Percentiles rank a stretch among this genome's conserved stretches.
These are phyloP conservation scores for Charina bottae DNA, from an alignment of 2,113 vertebrate species.

Conservation along the genomic window DNA sequence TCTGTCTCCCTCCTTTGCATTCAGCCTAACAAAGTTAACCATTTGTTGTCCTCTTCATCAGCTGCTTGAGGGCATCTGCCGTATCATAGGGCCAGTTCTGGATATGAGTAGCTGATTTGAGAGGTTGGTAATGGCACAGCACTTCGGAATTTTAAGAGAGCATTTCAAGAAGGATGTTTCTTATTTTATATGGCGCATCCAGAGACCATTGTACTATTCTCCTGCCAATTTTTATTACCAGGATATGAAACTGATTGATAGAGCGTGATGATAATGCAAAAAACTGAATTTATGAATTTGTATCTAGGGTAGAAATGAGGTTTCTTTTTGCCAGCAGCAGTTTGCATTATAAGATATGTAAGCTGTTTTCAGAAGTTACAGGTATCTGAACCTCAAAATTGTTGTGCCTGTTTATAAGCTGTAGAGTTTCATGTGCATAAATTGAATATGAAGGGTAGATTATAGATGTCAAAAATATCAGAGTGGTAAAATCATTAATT, in stretches of 20 bases:
- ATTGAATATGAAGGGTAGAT: not conserved
- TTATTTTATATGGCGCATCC: not conserved
- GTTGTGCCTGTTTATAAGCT: not conserved
- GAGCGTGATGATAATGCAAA: not conserved
- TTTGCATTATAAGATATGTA: not conserved
- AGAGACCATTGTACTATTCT: not conserved
- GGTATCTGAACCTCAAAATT: not conserved
- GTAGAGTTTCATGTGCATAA: not conserved
- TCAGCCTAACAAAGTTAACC: not conserved
- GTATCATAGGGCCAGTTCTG: not conserved
- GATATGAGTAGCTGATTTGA: not conserved
- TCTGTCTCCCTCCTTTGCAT: not conserved
- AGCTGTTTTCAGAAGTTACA: not conserved
- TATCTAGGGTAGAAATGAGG: not conserved
- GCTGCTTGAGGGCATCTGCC: not conserved
- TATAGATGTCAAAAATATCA: not conserved
- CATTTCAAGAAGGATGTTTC: not conserved
- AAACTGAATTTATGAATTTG: not conserved
- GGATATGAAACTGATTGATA: not conserved
- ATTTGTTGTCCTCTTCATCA: not conserved
- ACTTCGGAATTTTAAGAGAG: not conserved
- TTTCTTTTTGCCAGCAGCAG: not conserved
- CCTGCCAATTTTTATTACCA: not conserved
- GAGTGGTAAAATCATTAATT: not conserved
- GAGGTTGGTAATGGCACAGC: not conserved